These are phyloP conservation scores for Ips typographus DNA, from an alignment of 1,140 invertebrate genomes.

Conservation along the genomic window DNA sequence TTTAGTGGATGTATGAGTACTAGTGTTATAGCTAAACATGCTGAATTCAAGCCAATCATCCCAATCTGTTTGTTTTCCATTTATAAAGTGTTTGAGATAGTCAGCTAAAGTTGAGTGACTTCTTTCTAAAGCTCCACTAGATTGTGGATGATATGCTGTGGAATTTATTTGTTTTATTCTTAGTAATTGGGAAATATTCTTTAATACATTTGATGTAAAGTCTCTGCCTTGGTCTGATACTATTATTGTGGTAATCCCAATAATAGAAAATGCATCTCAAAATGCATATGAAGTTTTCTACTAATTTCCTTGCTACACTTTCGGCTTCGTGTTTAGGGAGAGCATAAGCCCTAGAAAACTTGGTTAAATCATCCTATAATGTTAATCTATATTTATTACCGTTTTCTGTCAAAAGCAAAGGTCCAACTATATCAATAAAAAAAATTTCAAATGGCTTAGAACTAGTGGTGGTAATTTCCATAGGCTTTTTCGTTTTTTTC, in stretches of 20 bases:
- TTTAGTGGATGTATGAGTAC: slow-evolving; percentile 40
- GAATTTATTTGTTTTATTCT: too few relatives aligned
- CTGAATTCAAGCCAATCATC: slow-evolving; percentile 37
- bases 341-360: slow-evolving; percentile 43
- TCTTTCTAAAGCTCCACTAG: neutral
- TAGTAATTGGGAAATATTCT: slow-evolving; percentile 43
- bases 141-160: neutral
- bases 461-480: slow-evolving; percentile 46
- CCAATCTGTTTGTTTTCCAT: slow-evolving; percentile 42
- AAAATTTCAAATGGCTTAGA: slow-evolving; percentile 40
- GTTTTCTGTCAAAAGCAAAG: slow-evolving; percentile 40
- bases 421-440: slow-evolving; percentile 46
- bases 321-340: slow-evolving; percentile 43
- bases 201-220: slow-evolving; percentile 44
- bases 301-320: slow-evolving; percentile 45
- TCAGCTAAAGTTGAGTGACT: slow-evolving; percentile 19
- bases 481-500: slow-evolving; percentile 37
- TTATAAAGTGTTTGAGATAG: slow-evolving; percentile 44
- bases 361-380: slow-evolving; percentile 48
- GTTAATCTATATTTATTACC: slow-evolving; percentile 45
- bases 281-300: slow-evolving; percentile 41
- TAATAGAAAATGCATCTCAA: too few relatives aligned
- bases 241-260: slow-evolving; percentile 39
- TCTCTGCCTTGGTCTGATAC: slow-evolving; percentile 46
- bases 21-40: slow-evolving; percentile 44